These are phyloP conservation scores for Dexiosoma caninum DNA, from an alignment of 2,888 invertebrate genomes.

Conservation along the genomic window DNA sequence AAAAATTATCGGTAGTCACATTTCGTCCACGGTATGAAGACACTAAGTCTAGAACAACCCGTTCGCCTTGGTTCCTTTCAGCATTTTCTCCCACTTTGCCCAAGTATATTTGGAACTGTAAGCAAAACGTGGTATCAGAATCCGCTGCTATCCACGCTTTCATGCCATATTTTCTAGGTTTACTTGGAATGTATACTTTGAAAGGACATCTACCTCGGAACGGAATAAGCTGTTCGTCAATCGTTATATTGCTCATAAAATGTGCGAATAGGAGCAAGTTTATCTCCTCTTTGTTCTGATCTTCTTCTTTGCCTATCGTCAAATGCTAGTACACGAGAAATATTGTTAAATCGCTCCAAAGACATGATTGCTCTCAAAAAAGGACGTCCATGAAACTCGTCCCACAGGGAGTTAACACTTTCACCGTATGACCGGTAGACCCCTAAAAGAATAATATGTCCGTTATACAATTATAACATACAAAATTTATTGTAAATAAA, in stretches of 20 bases:
- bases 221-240: neutral
- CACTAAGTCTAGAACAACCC: constrained; percentile 12
- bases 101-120: constrained; percentile 17
- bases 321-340: no score
- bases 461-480: neutral
- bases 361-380: no score
- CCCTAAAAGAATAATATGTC: neutral
- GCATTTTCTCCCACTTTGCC: neutral
- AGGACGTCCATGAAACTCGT: no score
- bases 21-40: constrained; percentile 7
- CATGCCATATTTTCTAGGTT: neutral
- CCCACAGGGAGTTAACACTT: no score
- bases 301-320: no score
- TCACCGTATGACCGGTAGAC: neutral
- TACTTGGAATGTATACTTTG: neutral
- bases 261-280: no score
- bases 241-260: no score
- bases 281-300: no score
- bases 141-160: constrained; percentile 9
- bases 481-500: neutral
- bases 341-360: no score
- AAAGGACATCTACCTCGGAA: neutral
- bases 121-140: constrained; percentile 13
- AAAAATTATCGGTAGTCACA: constrained; percentile 10
- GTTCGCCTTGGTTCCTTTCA: neutral